Conservation (phyloP, 1,140 invertebrate genomes). For the Leptinotarsa lineolata region DNA sequence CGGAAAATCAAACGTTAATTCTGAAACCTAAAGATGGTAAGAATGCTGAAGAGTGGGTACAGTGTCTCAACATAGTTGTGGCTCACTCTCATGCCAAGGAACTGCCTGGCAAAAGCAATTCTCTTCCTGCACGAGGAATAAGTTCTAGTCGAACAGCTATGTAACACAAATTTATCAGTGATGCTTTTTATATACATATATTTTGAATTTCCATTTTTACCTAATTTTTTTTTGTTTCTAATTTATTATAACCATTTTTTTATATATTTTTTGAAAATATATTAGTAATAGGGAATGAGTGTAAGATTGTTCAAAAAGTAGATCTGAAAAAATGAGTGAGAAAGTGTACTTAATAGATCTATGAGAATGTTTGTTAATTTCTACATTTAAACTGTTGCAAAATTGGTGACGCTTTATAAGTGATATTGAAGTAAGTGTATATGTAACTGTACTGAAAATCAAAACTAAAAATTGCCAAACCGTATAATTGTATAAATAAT, state of each 20-base stretch:
- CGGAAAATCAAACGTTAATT: conserved; percentile 86
- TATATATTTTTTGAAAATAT: not conserved
- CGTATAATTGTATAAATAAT: no score
- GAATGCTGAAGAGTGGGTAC: conserved; percentile 93
- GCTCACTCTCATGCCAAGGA: conserved; percentile 78
- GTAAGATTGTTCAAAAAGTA: no score
- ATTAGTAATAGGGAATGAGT: no score
- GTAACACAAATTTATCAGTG: conserved; percentile 29
- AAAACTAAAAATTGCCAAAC: no score
- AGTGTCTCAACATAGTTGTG: conserved; percentile 85
- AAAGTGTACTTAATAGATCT: not conserved
- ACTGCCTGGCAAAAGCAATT: conserved; percentile 69
- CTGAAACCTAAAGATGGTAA: conserved; percentile 93
- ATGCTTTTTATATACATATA: not conserved
- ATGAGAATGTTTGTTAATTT: conserved; percentile 4
- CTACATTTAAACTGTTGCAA: not conserved
- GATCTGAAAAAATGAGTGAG: no score
- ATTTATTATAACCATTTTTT: conserved; percentile 12
- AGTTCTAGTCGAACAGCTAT: conserved; percentile 53
- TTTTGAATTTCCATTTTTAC: conserved; percentile 7
- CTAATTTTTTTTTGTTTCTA: conserved; percentile 3
- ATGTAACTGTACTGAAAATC: no score
- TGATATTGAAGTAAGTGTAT: no score
- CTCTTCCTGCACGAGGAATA: conserved; percentile 66
- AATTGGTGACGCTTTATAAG: no score